Evolutionary conservation across 2,797 vertebrate genomes (phyloP).

Genomic region (Syngnathus rostellatus): DNA sequence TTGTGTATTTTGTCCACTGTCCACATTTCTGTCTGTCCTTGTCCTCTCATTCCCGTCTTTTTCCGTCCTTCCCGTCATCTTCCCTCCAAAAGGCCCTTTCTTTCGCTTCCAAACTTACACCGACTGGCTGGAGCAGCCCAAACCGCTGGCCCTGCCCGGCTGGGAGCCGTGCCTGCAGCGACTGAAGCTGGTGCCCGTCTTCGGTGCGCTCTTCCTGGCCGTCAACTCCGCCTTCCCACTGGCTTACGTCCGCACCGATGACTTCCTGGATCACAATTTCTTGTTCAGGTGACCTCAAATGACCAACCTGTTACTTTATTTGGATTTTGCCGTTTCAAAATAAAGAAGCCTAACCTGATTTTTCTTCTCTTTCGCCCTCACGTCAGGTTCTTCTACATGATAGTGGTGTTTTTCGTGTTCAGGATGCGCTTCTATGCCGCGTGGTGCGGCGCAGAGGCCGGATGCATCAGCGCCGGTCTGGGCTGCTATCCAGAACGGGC

Average conservation of each 20-base stretch:
- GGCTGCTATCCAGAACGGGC: constrained; percentile 82
- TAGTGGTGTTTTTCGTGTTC: constrained; percentile 82
- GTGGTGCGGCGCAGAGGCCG: constrained; percentile 82
- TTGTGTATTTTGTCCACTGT: constrained; percentile 4
- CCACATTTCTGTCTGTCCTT: constrained; percentile 8
- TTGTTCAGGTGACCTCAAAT: constrained; percentile 63
- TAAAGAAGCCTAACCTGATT: too few relatives aligned
- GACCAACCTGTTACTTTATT: not conserved
- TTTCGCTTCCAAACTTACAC: constrained; percentile 81
- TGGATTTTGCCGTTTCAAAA: not conserved
- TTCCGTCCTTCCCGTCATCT: not conserved
- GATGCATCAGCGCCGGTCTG: constrained; percentile 81
- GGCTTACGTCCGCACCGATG: constrained; percentile 71
- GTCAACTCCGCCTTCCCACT: constrained; percentile 78
- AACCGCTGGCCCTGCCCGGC: constrained; percentile 67
- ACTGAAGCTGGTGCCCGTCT: constrained; percentile 74
- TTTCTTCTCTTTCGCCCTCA: not conserved
- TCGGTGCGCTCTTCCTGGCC: constrained; percentile 72
- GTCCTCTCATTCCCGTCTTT: constrained; percentile 20
- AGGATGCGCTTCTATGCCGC: constrained; percentile 90
- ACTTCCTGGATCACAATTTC: constrained; percentile 73
- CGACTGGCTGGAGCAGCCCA: constrained; percentile 81
- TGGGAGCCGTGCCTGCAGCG: constrained; percentile 73
- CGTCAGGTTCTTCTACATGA: constrained; percentile 83
- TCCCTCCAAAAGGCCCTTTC: constrained; percentile 72